Conservation (phyloP, 2,888 invertebrate species). For the Marasmarcha lunaedactyla region DNA sequence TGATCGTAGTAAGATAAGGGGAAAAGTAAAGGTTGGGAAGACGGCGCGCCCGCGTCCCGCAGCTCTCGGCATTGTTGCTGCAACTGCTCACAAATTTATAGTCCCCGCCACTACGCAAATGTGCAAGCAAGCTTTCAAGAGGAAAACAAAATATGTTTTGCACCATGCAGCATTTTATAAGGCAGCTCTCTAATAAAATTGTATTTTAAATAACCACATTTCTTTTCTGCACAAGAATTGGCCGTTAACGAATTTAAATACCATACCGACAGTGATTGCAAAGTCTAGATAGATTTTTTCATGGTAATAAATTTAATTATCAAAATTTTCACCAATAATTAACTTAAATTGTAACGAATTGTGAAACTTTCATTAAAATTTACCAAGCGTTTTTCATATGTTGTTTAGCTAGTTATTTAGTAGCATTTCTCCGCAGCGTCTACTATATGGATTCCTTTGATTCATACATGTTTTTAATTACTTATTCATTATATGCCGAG, state of each 20-base stretch:
- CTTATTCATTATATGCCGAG: conserved; percentile 14
- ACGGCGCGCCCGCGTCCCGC: conserved; percentile 32
- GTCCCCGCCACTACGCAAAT: conserved; percentile 21
- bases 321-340: no score
- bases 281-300: no score
- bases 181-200: no score
- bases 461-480: conserved; percentile 8
- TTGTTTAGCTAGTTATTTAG: not conserved
- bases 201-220: no score
- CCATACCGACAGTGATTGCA: no score
- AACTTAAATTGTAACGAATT: no score
- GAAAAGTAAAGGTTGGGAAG: conserved; percentile 20
- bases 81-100: conserved; percentile 46
- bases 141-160: no score
- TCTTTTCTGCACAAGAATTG: no score
- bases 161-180: no score
- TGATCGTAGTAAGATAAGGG: conserved; percentile 53
- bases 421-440: not conserved
- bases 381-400: not conserved
- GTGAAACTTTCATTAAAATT: not conserved
- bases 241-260: no score
- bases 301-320: no score
- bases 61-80: conserved; percentile 35
- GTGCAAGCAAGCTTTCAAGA: conserved; percentile 6
- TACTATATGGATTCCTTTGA: conserved; percentile 14